Percentiles rank a stretch among this genome's conserved stretches.
These are phyloP conservation scores for Hippopotamus amphibius DNA, from an alignment of 2,113 vertebrate genomes.

Conservation along the genomic window DNA sequence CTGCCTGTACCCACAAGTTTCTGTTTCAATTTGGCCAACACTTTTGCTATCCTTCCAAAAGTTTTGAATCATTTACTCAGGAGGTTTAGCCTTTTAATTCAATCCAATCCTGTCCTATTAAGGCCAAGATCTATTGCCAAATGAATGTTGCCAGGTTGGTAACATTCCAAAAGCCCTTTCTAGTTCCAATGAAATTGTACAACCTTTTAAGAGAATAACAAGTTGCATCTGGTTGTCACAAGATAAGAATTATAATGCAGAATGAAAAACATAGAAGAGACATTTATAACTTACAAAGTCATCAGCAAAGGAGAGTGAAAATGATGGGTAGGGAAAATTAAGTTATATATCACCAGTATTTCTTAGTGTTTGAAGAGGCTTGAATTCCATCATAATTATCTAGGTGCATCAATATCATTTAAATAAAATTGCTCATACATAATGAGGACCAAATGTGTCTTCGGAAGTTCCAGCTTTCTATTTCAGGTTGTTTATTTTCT, in stretches of 20 bases:
- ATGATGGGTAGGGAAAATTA: neutral
- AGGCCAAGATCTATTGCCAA: constrained; percentile 16
- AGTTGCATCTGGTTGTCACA: neutral
- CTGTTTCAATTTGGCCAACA: constrained; percentile 55
- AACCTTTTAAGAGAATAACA: constrained; percentile 46
- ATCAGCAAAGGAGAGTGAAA: neutral
- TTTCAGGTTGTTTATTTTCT: neutral
- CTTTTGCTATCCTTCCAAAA: constrained; percentile 13
- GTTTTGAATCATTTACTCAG: constrained; percentile 40
- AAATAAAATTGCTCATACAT: neutral
- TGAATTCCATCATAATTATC: neutral
- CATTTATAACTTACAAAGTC: neutral
- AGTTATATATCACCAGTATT: neutral
- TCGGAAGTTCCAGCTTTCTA: neutral
- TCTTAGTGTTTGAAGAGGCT: neutral
- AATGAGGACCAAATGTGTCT: neutral
- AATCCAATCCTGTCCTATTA: constrained; percentile 38
- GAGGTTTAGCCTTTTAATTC: constrained; percentile 49
- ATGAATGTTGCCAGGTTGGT: constrained; percentile 31
- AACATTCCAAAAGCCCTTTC: constrained; percentile 49
- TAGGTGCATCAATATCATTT: neutral
- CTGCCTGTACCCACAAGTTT: constrained; percentile 7
- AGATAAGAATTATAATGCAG: neutral
- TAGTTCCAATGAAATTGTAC: constrained; percentile 62
- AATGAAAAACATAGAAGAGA: neutral